Evolutionary conservation across 2,888 invertebrate species (phyloP).

Genomic region (Hirtodrosophila confusa): DNA sequence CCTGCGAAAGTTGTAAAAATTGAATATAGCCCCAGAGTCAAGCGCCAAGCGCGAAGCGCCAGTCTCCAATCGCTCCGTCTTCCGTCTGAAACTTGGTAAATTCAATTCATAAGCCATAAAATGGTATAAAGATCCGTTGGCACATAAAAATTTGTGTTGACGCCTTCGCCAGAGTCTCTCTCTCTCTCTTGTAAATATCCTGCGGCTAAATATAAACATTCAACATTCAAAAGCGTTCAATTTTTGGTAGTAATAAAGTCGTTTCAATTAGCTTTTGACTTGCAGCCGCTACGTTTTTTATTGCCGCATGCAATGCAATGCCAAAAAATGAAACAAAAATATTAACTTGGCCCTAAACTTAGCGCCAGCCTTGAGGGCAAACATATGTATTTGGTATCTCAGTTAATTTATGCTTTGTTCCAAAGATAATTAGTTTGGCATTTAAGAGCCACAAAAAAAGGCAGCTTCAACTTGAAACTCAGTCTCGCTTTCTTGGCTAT

Average conservation of each 20-base stretch:
- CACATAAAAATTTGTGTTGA: constrained; percentile 74
- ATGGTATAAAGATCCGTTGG: constrained; percentile 60
- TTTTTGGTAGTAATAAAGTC: constrained; percentile 72
- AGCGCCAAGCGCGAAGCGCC: constrained; percentile 35
- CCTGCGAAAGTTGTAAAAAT: constrained; percentile 75
- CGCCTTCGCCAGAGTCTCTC: constrained; percentile 53
- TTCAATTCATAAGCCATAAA: constrained; percentile 52
- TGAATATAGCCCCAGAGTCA: constrained; percentile 1
- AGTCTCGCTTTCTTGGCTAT: constrained; percentile 19
- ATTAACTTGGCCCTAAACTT: constrained; percentile 39
- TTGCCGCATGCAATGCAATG: constrained; percentile 10
- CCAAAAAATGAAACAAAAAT: constrained; percentile 8
- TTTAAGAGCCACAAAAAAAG: constrained; percentile 28
- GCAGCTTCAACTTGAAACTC: constrained; percentile 10
- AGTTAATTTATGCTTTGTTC: constrained; percentile 31
- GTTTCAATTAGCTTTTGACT: constrained; percentile 70
- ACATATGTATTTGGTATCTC: constrained; percentile 9
- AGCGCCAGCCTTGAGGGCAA: constrained; percentile 64
- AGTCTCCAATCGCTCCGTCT: constrained; percentile 13
- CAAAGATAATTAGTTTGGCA: constrained; percentile 59
- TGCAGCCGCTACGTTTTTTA: constrained; percentile 34
- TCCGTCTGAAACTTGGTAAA: constrained; percentile 40
- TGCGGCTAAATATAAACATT: constrained; percentile 27
- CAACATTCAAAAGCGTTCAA: constrained; percentile 21
- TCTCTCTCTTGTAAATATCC: constrained; percentile 37